Conservation (phyloP, 2,888 invertebrate species). For the Eupithecia subumbrata region DNA sequence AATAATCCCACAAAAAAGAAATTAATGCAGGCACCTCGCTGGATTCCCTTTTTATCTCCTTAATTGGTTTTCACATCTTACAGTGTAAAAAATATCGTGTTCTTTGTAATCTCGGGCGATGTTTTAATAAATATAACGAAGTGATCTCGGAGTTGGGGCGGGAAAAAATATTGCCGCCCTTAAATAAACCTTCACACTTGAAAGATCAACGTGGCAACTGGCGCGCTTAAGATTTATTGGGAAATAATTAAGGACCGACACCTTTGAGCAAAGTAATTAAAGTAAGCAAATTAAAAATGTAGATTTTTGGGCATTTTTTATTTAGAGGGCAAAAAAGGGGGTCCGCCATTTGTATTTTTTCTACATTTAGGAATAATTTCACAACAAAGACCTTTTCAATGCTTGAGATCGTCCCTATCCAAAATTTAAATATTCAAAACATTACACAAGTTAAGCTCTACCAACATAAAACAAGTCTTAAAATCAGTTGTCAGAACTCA, state of each 20-base stretch:
- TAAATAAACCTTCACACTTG: conserved; percentile 83
- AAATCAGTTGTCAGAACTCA: conserved; percentile 43
- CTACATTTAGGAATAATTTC: not conserved
- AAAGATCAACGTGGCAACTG: conserved; percentile 76
- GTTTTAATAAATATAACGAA: conserved; percentile 85
- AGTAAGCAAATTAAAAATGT: conserved; percentile 56
- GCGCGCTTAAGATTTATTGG: conserved; percentile 77
- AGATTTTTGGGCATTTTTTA: not conserved
- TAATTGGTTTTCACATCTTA: conserved; percentile 85
- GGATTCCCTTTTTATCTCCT: conserved; percentile 84
- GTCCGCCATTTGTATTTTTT: not conserved
- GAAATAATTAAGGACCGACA: conserved; percentile 77
- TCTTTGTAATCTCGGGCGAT: conserved; percentile 84
- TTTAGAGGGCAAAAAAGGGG: not conserved
- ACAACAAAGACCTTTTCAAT: no score
- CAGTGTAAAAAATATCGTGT: conserved; percentile 84
- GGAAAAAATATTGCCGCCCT: conserved; percentile 80
- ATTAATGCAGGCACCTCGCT: conserved; percentile 84
- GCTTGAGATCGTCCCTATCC: no score
- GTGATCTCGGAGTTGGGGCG: conserved; percentile 70
- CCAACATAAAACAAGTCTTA: conserved; percentile 18
- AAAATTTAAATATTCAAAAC: not conserved
- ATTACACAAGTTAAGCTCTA: not conserved
- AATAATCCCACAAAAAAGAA: conserved; percentile 84
- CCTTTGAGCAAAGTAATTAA: conserved; percentile 69